These are phyloP conservation scores for Cyclophora punctaria DNA, from an alignment of 2,888 invertebrate genomes.

Conservation along the genomic window DNA sequence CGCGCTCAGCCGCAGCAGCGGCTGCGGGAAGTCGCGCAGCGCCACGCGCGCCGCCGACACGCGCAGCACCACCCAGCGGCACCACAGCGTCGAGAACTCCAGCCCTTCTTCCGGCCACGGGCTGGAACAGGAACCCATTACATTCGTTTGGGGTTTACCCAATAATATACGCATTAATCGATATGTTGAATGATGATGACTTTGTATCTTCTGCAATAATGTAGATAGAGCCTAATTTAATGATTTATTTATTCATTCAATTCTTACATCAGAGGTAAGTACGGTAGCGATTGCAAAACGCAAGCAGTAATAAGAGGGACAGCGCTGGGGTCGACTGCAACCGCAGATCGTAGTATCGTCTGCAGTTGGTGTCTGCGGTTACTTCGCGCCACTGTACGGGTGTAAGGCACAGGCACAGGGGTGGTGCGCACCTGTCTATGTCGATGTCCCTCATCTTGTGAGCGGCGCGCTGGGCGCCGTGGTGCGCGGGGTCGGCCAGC, in stretches of 20 bases:
- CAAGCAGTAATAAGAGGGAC: no score
- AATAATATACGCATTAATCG: neutral
- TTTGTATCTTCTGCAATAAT: no score
- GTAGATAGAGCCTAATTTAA: no score
- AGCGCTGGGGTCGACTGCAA: no score
- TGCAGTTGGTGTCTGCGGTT: no score
- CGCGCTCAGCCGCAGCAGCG: slow-evolving; percentile 87
- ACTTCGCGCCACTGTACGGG: no score
- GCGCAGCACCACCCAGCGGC: slow-evolving; percentile 87
- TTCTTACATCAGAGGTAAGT: no score
- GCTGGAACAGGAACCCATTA: slow-evolving; percentile 48
- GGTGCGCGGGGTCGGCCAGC: slow-evolving; percentile 90
- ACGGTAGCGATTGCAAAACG: no score
- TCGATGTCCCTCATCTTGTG: slow-evolving; percentile 88
- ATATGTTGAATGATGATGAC: no score
- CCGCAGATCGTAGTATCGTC: no score
- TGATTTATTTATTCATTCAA: no score
- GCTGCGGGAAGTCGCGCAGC: slow-evolving; percentile 96
- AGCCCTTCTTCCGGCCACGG: slow-evolving; percentile 94
- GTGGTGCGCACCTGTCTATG: slow-evolving; percentile 76
- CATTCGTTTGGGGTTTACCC: neutral
- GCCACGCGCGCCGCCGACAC: slow-evolving; percentile 91
- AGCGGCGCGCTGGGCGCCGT: slow-evolving; percentile 86
- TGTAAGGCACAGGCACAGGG: no score
- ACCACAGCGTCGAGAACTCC: slow-evolving; percentile 95